Evolutionary conservation across 2,888 invertebrate species (phyloP).

Genomic region (Chironomus tentans): DNA sequence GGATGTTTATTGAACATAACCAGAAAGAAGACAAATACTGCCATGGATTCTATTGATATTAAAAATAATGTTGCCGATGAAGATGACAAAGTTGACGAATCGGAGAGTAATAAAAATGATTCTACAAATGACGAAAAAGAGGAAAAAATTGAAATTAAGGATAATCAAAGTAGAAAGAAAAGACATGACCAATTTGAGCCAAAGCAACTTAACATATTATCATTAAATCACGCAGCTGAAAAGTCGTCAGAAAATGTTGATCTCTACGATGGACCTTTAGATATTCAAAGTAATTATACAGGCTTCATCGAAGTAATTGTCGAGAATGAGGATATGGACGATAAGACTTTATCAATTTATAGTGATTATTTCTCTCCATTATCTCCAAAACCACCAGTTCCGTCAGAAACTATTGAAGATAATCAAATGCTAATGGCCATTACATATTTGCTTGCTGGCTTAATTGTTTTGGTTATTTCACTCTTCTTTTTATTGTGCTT

Average conservation of each 20-base stretch:
- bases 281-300: slow-evolving; percentile 71
- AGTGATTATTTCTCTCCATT: slow-evolving; percentile 67
- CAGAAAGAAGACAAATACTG: background rate
- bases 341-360: slow-evolving; percentile 52
- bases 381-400: slow-evolving; percentile 53
- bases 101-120: background rate
- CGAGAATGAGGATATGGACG: slow-evolving; percentile 36
- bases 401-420: slow-evolving; percentile 39
- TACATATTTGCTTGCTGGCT: slow-evolving; percentile 43
- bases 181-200: slow-evolving; percentile 27
- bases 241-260: slow-evolving; percentile 36
- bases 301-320: slow-evolving; percentile 70
- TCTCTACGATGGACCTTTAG: slow-evolving; percentile 63
- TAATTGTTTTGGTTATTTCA: slow-evolving; percentile 53
- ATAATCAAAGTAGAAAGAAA: slow-evolving; percentile 28
- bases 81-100: slow-evolving; percentile 15
- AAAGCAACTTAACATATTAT: slow-evolving; percentile 15
- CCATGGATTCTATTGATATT: background rate
- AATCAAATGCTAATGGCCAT: slow-evolving; percentile 41
- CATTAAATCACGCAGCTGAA: slow-evolving; percentile 2
- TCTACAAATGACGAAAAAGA: background rate
- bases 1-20: slow-evolving; percentile 1
- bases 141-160: slow-evolving; percentile 3
- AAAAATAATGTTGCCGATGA: slow-evolving; percentile 24
- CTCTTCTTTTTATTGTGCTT: slow-evolving; percentile 55